phyloP scores from a whole-genome alignment of 2,797 vertebrate genomes.

The Eremophila alpestris region DNA sequence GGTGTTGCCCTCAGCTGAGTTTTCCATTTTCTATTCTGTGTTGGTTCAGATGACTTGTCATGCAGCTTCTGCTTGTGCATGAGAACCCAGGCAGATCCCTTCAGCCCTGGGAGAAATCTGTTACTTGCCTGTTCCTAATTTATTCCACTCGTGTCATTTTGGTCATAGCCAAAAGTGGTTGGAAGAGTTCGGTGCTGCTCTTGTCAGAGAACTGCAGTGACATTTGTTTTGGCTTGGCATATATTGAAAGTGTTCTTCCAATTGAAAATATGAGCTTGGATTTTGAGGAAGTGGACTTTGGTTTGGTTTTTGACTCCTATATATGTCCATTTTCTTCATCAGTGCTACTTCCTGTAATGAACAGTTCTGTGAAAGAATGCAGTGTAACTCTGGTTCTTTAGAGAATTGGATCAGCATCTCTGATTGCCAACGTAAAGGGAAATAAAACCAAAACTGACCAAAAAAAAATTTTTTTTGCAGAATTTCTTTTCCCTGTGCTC shows the following conservation, averaged over 20 bases:
- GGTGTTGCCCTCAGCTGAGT: background rate
- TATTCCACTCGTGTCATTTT: background rate
- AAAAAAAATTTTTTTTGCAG: rapidly evolving
- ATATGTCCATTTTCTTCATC: background rate
- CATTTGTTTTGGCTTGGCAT: background rate
- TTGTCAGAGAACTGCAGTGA: background rate
- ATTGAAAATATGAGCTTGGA: background rate
- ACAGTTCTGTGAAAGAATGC: background rate
- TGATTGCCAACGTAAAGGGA: background rate
- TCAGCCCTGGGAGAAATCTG: background rate
- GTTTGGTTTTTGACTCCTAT: background rate
- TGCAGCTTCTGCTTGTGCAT: background rate
- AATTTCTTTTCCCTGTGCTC: background rate
- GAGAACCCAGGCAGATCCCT: background rate
- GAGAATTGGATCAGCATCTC: background rate
- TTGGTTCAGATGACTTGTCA: background rate
- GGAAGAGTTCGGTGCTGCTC: background rate
- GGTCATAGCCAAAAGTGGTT: background rate
- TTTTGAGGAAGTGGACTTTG: background rate
- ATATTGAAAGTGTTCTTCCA: background rate
- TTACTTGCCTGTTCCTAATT: background rate
- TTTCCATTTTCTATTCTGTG: background rate
- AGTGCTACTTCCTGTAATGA: background rate
- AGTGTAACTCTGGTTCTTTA: background rate
- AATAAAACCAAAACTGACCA: background rate